A percentile compares a stretch with the other conserved stretches of the same genome.
Conservation (phyloP, 2,113 vertebrate genomes). For the Hystrix cristata region DNA sequence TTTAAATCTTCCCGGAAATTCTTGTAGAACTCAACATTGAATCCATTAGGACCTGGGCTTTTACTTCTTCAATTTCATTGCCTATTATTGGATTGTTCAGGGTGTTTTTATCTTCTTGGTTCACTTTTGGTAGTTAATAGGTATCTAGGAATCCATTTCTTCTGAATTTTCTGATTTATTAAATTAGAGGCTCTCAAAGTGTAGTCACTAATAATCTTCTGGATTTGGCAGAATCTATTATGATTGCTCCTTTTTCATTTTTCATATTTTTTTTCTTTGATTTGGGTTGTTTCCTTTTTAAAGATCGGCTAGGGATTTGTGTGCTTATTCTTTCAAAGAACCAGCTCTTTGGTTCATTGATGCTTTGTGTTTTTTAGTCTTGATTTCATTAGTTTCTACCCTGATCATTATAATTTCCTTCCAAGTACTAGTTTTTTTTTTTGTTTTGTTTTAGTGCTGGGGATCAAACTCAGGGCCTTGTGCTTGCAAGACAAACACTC, state of each 20-base stretch:
- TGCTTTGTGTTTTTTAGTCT: background rate
- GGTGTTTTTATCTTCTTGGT: background rate
- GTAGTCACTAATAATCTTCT: background rate
- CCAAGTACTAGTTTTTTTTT: no score
- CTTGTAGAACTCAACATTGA: background rate
- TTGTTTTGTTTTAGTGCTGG: no score
- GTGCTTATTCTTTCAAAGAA: background rate
- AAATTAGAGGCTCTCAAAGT: no score
- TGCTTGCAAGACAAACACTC: no score
- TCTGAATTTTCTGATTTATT: no score
- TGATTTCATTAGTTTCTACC: background rate
- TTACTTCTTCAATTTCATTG: background rate
- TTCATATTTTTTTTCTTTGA: background rate
- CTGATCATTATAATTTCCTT: no score
- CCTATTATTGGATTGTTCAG: background rate
- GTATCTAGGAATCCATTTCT: no score
- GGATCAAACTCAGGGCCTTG: no score
- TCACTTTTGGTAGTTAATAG: background rate
- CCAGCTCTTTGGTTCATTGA: background rate
- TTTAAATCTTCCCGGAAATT: background rate
- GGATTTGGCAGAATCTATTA: background rate
- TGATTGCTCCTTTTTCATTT: background rate
- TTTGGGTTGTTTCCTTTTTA: background rate
- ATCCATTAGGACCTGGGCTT: background rate
- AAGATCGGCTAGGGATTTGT: background rate